Base-by-base conservation (phyloP, 2,113 vertebrate species). In the Brachirus orientalis region DNA sequence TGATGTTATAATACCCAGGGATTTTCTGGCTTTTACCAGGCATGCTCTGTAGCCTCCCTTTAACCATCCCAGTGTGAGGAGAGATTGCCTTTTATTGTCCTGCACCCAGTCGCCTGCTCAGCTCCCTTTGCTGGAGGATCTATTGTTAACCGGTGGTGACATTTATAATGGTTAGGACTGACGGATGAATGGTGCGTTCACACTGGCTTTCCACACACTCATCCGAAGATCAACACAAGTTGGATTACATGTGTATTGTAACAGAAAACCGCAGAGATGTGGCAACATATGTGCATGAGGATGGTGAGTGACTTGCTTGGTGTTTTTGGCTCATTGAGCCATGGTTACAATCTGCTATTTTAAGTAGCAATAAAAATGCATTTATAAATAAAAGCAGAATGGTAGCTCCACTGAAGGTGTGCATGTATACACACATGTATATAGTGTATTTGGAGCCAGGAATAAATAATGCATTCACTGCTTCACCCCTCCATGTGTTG, bases 1-100 rank as follows among this genome's bases (percentile, higher is more conserved):
- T 93, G 91, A 92, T 62, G 50, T 51, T 70, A 58, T 85, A 88
- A 91, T 91, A 76, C 85, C 79, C 82, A 35, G 86, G 83, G 88
- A 90, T 92, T 90, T 92, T 84, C 83, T 75, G 33, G 7, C 1
- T 55, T 55, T 55, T 55, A 57, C 59, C 63, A 67, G 83, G 72
- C 87, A 89, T 89, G 83, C 88, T 86, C 88, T 28, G 70, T 69
- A 61, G 53, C 46, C 62, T 75, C 67, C 76, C 47, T 79, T 78
- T 77, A 48, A 83, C 79, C 58, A 63, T 81, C 59, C 56, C 58
- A 77, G 52, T 41, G 71, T 74, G 56, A 75, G 64, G 28, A 69
- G 73, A 73, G 74, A 69, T 80, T 82, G 76, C 69, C 50, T 89
- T 52, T 88, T 89, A 77, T 86, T 91, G 77, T 86, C 57, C 68